Evolutionary conservation across 2,888 invertebrate genomes (phyloP).

Genomic region (Myopa testacea): DNA sequence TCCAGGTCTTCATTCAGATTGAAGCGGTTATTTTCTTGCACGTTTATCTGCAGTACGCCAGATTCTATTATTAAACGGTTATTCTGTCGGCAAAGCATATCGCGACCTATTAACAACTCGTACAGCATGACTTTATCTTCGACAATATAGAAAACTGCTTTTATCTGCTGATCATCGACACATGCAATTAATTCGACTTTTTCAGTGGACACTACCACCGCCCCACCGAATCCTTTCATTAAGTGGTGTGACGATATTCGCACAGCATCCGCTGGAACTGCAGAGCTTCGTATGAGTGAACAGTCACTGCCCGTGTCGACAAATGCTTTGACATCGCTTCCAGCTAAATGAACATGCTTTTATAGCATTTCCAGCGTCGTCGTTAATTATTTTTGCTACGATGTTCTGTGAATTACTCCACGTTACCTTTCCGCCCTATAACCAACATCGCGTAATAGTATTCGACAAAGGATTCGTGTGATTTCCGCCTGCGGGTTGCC

Average conservation of each 20-base stretch:
- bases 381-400: background rate
- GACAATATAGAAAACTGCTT: background rate
- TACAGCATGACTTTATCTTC: background rate
- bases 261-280: background rate
- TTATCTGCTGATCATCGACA: background rate
- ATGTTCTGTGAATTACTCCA: background rate
- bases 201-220: too few species aligned
- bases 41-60: too few species aligned
- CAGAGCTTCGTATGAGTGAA: background rate
- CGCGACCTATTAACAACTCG: background rate
- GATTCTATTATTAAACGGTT: too few species aligned
- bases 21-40: too few species aligned
- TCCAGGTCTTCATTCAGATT: too few species aligned
- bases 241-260: background rate
- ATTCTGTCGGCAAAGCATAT: too few species aligned
- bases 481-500: conserved; percentile 6
- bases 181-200: background rate
- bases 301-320: background rate
- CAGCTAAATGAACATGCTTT: background rate
- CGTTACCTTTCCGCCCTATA: conserved; percentile 23
- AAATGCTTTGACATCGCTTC: background rate
- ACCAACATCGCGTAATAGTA: conserved; percentile 29
- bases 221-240: background rate
- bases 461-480: conserved; percentile 15
- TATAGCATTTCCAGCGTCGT: background rate